Evolutionary conservation across 2,888 invertebrate species (phyloP).

Genomic region (Idaea straminata): DNA sequence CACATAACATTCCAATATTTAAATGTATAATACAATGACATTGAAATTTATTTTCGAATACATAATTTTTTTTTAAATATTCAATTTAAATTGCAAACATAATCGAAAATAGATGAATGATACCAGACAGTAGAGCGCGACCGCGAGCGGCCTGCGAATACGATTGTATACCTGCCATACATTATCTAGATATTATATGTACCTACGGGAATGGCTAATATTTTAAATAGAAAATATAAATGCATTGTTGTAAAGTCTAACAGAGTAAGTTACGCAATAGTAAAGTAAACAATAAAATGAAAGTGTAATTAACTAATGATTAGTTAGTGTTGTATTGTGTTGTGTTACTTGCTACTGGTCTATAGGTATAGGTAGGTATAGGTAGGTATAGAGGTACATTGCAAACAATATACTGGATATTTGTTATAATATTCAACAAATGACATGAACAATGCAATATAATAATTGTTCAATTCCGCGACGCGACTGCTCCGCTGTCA

Average conservation of each 20-base stretch:
- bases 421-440: constrained; percentile 22
- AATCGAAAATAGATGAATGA: too few relatives aligned
- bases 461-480: not conserved
- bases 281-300: not conserved
- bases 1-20: not conserved
- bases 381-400: not conserved
- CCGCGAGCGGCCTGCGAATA: too few relatives aligned
- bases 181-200: too few relatives aligned
- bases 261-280: not conserved
- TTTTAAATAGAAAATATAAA: not conserved
- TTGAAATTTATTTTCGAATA: not conserved
- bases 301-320: not conserved
- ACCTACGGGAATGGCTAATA: too few relatives aligned
- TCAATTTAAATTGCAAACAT: not conserved
- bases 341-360: not conserved
- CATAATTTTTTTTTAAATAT: not conserved
- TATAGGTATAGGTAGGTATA: not conserved
- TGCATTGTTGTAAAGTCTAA: too few relatives aligned
- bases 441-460: constrained; percentile 4
- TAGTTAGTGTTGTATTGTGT: not conserved
- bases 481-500: not conserved
- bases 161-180: too few relatives aligned
- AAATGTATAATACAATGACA: not conserved
- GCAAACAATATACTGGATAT: constrained; percentile 21
- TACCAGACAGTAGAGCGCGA: too few relatives aligned